Base-by-base conservation (phyloP, 2,113 vertebrate genomes). In the Corydoras sp. region DNA sequence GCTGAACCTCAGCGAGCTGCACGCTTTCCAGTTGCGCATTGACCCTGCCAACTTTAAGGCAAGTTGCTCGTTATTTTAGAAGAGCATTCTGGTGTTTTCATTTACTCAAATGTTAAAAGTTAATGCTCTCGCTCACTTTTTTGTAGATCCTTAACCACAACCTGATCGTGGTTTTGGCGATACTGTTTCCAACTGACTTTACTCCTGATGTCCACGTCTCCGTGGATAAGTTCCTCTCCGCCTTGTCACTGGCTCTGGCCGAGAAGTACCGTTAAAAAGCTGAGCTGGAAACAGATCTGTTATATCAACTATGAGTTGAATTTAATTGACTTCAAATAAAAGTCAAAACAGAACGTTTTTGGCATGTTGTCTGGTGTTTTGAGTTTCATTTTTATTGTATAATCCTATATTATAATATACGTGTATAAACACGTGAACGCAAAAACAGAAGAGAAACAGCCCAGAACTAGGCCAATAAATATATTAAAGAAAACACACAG, bases 31-130 rank as follows among this genome's bases (percentile, higher is more conserved):
- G 43, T 86, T 97, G 79, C 88, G 92, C 0, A 86, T 98, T 73
- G 95, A 94, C 58, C 93, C 92, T 0, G 88, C 86, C 62, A 95
- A 93, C 86, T 96, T 95, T 79, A 91, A 89, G 88, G 93, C 66
- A 10, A 13, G 50, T 0, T 73, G 9, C 8, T 32, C 60, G 5
- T n/a, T n/a, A 14, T 31, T 9, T 14, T 51, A 51, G 7, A 5
- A 56, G 13, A 43, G 4, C 35, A 8, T 43, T 43, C 35, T 43
- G 7, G 7, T 43, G 35, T 43, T 43, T 43, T 43, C 35, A 43
- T 4, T 43, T 43, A 43, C 35, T 43, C 4, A 4, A 4, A 43
- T 43, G 4, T 43, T 5, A 43, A 43, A 43, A 43, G 35, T 43
- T 35, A 3, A 11, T 30, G 68, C 71, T 64, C 58, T 12, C 31